A percentile compares a stretch with the other conserved stretches of the same genome.
phyloP scores from a whole-genome alignment of 53 echinoderm and acorn worm species.

The Mesocentrotus franciscanus region DNA sequence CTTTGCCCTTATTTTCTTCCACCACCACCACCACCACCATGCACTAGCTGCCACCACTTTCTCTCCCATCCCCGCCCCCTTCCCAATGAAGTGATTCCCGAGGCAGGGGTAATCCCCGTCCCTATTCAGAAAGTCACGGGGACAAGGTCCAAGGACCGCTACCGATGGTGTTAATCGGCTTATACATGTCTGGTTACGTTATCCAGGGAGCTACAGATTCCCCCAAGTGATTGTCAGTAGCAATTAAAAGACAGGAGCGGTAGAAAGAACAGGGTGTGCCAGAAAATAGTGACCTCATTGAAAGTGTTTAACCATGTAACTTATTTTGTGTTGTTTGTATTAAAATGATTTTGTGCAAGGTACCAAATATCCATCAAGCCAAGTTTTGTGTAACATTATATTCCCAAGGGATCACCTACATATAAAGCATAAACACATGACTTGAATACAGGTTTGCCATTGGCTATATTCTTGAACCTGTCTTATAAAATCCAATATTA shows the following conservation, averaged over 20 bases:
- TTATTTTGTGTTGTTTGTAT: no score
- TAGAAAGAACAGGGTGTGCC: neutral
- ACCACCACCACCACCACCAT: neutral
- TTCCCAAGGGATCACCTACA: no score
- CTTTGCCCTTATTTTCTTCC: neutral
- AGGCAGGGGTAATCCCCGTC: constrained; percentile 1
- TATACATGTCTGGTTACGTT: constrained; percentile 37
- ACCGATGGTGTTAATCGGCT: constrained; percentile 2
- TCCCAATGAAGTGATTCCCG: neutral
- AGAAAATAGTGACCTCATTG: neutral
- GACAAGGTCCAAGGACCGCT: neutral
- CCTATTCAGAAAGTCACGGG: constrained; percentile 27
- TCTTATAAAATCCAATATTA: no score
- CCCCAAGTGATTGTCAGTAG: constrained; percentile 1
- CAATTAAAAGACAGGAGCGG: constrained; percentile 1
- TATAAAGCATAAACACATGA: no score
- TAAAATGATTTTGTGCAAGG: no score
- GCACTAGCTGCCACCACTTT: neutral
- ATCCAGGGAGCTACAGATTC: neutral
- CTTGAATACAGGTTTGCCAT: no score
- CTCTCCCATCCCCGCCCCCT: neutral
- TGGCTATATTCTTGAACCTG: no score
- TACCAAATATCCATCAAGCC: no score
- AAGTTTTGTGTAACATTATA: no score
- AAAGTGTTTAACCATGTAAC: no score